Evolutionary conservation across 2,888 invertebrate species (phyloP).

Genomic region (Phorcus lineatus): DNA sequence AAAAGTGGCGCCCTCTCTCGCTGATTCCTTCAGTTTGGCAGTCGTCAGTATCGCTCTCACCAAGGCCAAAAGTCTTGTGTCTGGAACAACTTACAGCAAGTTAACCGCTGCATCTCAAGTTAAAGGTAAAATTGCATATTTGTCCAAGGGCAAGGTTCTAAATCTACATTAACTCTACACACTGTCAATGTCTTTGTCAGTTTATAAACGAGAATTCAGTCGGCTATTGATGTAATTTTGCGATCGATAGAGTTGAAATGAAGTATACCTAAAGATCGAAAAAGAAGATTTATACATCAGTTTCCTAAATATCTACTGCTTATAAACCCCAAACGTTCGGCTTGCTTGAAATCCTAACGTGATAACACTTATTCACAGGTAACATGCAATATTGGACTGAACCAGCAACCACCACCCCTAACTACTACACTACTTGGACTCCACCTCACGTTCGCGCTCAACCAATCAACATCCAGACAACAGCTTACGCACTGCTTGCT

Average conservation of each 20-base stretch:
- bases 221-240: no score
- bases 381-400: slow-evolving; percentile 64
- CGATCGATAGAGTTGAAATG: no score
- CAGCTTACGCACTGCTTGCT: slow-evolving; percentile 71
- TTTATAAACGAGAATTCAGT: no score
- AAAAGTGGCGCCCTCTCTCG: slow-evolving; percentile 49
- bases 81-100: slow-evolving; percentile 22
- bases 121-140: not conserved
- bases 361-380: slow-evolving; percentile 47
- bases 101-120: not conserved
- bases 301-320: no score
- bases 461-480: slow-evolving; percentile 69
- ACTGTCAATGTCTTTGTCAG: no score
- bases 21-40: slow-evolving; percentile 65
- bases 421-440: slow-evolving; percentile 32
- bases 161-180: no score
- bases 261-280: no score
- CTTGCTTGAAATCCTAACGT: no score
- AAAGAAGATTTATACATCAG: no score
- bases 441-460: slow-evolving; percentile 49
- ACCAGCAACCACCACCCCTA: slow-evolving; percentile 30
- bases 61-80: slow-evolving; percentile 50
- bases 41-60: slow-evolving; percentile 66
- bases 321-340: no score
- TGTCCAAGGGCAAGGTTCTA: no score